A percentile compares a stretch with the other conserved stretches of the same genome.
Conservation (phyloP, 1,140 invertebrate species). For the Bombus pascuorum region DNA sequence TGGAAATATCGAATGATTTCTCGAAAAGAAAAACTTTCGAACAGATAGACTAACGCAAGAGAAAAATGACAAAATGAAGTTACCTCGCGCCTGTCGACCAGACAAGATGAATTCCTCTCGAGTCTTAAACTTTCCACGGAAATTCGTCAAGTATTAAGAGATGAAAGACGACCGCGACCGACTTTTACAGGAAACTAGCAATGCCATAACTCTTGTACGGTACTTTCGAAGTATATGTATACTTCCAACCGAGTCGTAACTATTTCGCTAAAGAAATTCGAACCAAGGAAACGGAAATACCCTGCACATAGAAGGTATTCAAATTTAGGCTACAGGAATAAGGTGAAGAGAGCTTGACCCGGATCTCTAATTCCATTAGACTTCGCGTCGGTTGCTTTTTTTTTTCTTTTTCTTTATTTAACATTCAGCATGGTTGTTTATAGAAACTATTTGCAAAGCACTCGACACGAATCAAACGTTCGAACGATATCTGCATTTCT, state of each 20-base stretch:
- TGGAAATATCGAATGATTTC: no score
- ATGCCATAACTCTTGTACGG: neutral
- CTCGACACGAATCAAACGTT: conserved; percentile 5
- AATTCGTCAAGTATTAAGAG: neutral
- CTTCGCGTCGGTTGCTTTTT: neutral
- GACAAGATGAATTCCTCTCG: neutral
- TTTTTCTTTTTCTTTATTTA: neutral
- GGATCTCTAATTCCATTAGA: neutral
- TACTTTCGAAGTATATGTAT: neutral
- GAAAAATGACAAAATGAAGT: no score
- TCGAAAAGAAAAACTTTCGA: no score
- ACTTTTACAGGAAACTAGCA: neutral
- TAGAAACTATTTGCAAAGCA: conserved; percentile 12
- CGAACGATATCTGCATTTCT: neutral
- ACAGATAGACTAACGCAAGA: no score
- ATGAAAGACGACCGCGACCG: neutral
- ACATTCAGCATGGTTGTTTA: neutral
- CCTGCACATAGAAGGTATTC: neutral
- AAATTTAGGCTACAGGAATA: neutral
- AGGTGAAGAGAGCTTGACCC: conserved; percentile 22
- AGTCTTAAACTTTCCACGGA: neutral
- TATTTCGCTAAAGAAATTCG: neutral
- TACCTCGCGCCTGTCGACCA: no score
- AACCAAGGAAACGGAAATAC: neutral
- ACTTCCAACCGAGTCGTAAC: neutral